A percentile compares a stretch with the other conserved stretches of the same genome.
Evolutionary conservation across 2,888 invertebrate species (phyloP).

Genomic region (Limnephilus lunatus): DNA sequence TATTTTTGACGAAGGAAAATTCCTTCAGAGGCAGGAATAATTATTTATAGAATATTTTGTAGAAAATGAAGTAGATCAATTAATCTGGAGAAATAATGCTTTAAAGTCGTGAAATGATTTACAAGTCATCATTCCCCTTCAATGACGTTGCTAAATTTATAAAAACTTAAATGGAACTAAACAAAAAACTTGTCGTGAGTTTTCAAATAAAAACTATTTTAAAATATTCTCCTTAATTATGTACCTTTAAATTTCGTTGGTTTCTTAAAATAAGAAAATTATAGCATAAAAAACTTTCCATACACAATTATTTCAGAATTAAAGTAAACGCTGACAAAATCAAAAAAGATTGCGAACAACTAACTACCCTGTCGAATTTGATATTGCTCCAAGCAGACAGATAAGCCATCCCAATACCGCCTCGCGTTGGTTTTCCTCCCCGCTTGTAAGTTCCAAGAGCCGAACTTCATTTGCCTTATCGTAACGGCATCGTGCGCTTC

Average conservation of each 20-base stretch:
- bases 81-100: not conserved
- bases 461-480: constrained; percentile 64
- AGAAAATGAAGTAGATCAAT: not conserved
- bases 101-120: not conserved
- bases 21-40: not conserved
- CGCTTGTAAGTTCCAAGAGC: constrained; percentile 30
- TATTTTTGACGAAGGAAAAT: too few species aligned
- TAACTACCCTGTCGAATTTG: not conserved
- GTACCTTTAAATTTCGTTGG: not conserved
- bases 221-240: too few species aligned
- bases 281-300: not conserved
- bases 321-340: not conserved
- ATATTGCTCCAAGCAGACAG: constrained; percentile 13
- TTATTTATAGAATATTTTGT: not conserved
- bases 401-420: constrained; percentile 20
- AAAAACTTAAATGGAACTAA: too few species aligned
- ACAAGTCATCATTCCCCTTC: not conserved
- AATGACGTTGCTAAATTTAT: not conserved
- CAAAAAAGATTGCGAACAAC: not conserved
- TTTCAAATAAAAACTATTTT: too few species aligned
- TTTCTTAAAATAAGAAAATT: not conserved
- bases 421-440: not conserved
- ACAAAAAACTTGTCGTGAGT: too few species aligned
- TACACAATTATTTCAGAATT: not conserved
- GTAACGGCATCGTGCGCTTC: constrained; percentile 58